Conservation (phyloP, 2,797 vertebrate genomes). For the Clarias platycephalus region DNA sequence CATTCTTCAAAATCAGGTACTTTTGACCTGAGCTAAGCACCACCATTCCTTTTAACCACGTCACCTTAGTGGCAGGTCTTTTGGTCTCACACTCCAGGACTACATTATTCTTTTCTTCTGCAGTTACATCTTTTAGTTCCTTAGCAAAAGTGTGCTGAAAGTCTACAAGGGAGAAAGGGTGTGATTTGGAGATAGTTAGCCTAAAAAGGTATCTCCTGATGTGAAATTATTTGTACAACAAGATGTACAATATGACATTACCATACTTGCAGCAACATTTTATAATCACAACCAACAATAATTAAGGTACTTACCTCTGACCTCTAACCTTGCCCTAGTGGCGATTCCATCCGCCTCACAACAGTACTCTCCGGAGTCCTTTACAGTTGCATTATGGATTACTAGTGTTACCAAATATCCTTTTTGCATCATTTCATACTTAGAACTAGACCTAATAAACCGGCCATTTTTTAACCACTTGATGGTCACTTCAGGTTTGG, state of each 20-base stretch:
- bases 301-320: slow-evolving; percentile 78
- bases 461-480: slow-evolving; percentile 90
- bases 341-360: slow-evolving; percentile 82
- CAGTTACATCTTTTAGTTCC: slow-evolving; percentile 78
- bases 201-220: not conserved
- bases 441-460: slow-evolving; percentile 77
- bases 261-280: not conserved
- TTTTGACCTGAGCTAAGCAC: slow-evolving; percentile 80
- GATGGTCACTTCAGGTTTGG: slow-evolving; percentile 75
- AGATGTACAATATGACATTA: not conserved
- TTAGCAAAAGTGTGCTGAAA: slow-evolving; percentile 83
- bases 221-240: not conserved
- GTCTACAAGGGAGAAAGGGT: slow-evolving; percentile 68
- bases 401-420: slow-evolving; percentile 74
- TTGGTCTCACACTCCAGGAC: slow-evolving; percentile 84
- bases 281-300: not conserved
- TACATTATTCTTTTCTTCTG: slow-evolving; percentile 79
- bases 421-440: slow-evolving; percentile 79
- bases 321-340: slow-evolving; percentile 79
- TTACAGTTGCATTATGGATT: slow-evolving; percentile 75
- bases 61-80: slow-evolving; percentile 67
- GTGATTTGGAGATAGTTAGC: not conserved
- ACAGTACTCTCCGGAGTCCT: slow-evolving; percentile 88
- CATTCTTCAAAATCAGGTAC: slow-evolving; percentile 79
- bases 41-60: slow-evolving; percentile 86